These are phyloP conservation scores for Chelmon rostratus DNA, from an alignment of 2,797 vertebrate genomes.

Conservation along the genomic window DNA sequence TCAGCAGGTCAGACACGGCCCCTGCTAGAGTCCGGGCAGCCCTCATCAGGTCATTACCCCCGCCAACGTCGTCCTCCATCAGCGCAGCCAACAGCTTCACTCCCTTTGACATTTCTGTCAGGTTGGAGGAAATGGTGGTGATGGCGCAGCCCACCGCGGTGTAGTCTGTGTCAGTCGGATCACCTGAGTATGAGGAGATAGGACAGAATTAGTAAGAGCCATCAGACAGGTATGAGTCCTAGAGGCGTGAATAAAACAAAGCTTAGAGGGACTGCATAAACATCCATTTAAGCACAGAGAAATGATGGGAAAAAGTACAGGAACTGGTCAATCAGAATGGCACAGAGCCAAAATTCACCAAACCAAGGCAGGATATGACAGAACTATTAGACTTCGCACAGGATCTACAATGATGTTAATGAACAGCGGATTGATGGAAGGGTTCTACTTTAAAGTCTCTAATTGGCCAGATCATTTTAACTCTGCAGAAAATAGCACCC, in stretches of 20 bases:
- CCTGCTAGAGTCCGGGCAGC: slow-evolving; percentile 94
- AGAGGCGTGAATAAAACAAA: background rate
- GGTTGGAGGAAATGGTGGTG: slow-evolving; percentile 98
- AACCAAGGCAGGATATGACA: slow-evolving; percentile 42
- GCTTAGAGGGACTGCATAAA: background rate
- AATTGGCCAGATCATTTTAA: slow-evolving; percentile 55
- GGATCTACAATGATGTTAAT: slow-evolving; percentile 29
- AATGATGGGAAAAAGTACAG: background rate
- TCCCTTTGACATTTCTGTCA: slow-evolving; percentile 99
- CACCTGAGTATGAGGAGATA: slow-evolving; percentile 82
- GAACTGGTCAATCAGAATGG: slow-evolving; percentile 11
- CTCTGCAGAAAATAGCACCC: slow-evolving; percentile 18
- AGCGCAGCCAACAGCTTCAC: slow-evolving; percentile 97
- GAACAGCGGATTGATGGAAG: slow-evolving; percentile 51
- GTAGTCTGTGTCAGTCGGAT: slow-evolving; percentile 97
- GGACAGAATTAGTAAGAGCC: background rate
- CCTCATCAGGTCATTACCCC: slow-evolving; percentile 94
- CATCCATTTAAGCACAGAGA: background rate
- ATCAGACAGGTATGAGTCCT: background rate
- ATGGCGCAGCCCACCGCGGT: slow-evolving; percentile 98
- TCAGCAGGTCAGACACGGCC: slow-evolving; percentile 95
- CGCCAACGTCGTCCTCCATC: slow-evolving; percentile 97
- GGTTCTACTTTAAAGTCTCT: slow-evolving; percentile 31
- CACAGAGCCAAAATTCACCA: slow-evolving; percentile 18
- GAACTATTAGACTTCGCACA: slow-evolving; percentile 36